phyloP scores from a whole-genome alignment of 2,113 vertebrate species.

The Bothrops jararaca region DNA sequence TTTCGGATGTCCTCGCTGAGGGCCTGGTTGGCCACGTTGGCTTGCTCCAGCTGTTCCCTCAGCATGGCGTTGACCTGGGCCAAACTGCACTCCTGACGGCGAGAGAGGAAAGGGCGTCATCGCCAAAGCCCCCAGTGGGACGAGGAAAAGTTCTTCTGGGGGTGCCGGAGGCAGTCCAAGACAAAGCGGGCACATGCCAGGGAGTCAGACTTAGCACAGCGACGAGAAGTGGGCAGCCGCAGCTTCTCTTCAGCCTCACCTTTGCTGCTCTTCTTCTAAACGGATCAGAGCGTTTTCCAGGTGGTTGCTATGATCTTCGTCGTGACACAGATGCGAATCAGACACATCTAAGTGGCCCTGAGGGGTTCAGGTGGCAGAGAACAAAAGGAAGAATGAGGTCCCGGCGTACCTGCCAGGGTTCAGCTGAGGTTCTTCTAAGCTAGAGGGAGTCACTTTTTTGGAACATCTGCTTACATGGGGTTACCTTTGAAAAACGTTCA shows the following conservation, averaged over 20 bases:
- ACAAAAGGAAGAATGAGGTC: too few relatives aligned
- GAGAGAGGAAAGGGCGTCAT: too few relatives aligned
- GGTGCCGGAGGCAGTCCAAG: background rate
- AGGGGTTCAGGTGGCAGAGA: background rate
- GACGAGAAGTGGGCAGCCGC: accelerated
- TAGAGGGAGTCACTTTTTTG: background rate
- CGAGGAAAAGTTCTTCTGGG: background rate
- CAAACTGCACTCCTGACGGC: conserved; percentile 83
- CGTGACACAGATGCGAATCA: conserved; percentile 54
- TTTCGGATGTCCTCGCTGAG: conserved; percentile 92
- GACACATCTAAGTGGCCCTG: conserved; percentile 70
- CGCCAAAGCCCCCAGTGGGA: background rate
- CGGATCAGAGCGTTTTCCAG: conserved; percentile 85
- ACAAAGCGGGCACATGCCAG: background rate
- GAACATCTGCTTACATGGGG: background rate
- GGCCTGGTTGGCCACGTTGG: conserved; percentile 83
- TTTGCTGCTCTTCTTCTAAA: conserved; percentile 93
- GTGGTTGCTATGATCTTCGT: conserved; percentile 74
- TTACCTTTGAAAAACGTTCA: too few relatives aligned
- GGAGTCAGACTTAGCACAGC: background rate
- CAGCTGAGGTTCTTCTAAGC: background rate
- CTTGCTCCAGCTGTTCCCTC: conserved; percentile 92
- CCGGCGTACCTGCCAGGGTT: background rate
- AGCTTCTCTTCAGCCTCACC: conserved; percentile 59
- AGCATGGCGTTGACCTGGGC: conserved; percentile 94